Percentiles rank a stretch among this genome's conserved stretches.
Conservation (phyloP, 2,113 vertebrate genomes). For the Nibea coibor region DNA sequence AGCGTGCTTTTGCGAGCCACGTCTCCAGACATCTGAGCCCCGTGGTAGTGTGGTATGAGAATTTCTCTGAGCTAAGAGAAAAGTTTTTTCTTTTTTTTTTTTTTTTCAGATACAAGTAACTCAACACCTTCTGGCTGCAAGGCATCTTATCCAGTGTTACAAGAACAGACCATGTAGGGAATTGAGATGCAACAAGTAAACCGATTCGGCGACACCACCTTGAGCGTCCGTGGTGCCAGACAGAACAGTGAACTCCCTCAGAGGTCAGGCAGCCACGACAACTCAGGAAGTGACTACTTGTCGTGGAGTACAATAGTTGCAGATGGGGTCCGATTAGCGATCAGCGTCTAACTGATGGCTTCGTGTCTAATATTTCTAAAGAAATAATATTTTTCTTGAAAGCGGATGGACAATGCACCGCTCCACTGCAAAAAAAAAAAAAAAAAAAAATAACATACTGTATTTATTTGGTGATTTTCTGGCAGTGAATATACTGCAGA, state of each 20-base stretch:
- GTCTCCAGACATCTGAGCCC: neutral
- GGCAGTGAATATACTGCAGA: neutral
- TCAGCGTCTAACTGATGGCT: neutral
- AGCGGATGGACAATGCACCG: neutral
- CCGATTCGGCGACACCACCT: conserved; percentile 14
- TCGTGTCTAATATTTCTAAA: neutral
- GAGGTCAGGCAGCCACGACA: neutral
- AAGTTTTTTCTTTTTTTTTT: neutral
- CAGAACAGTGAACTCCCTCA: neutral
- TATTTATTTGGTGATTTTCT: neutral
- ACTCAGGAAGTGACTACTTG: neutral
- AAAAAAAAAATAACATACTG: neutral
- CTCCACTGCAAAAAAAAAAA: neutral
- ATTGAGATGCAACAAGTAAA: conserved; percentile 7
- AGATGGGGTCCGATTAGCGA: too few relatives aligned
- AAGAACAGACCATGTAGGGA: conserved; percentile 6
- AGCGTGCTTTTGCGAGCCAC: neutral
- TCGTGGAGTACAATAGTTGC: too few relatives aligned
- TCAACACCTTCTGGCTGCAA: conserved; percentile 5
- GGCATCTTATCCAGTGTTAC: conserved; percentile 20
- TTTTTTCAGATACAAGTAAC: neutral
- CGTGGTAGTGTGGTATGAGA: neutral
- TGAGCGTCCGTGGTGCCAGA: neutral
- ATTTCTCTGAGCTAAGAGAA: neutral
- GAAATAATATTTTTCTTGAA: neutral